A percentile compares a stretch with the other conserved stretches of the same genome.
phyloP scores from a whole-genome alignment of 2,113 vertebrate genomes.

The Coreoperca whiteheadi region DNA sequence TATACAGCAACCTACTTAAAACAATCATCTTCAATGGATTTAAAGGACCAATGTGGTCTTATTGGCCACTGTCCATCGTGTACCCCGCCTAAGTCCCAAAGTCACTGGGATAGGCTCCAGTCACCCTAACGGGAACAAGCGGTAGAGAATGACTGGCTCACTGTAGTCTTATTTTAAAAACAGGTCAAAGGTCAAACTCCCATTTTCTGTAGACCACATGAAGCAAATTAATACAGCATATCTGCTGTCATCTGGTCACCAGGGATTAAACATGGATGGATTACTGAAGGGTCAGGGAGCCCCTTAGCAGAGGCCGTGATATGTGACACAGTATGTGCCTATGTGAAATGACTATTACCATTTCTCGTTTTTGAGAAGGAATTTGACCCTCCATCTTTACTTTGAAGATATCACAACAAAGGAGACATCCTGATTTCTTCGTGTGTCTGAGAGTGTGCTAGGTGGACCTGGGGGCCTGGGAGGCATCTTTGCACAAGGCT shows the following conservation, averaged over 20 bases:
- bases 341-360: background rate
- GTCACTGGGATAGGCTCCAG: too few species aligned
- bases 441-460: background rate
- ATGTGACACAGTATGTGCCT: background rate
- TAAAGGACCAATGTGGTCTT: background rate
- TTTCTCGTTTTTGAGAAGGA: too few species aligned
- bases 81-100: too few species aligned
- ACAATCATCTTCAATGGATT: background rate
- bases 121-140: too few species aligned
- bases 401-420: background rate
- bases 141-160: too few species aligned
- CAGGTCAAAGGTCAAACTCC: background rate
- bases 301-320: background rate
- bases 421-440: background rate
- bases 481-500: background rate
- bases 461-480: background rate
- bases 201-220: background rate
- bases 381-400: too few species aligned
- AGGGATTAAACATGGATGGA: conserved; percentile 6
- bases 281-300: background rate
- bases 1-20: background rate
- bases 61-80: too few species aligned
- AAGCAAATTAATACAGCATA: background rate
- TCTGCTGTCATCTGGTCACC: conserved; percentile 11
- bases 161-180: too few species aligned